A percentile compares a stretch with the other conserved stretches of the same genome.
Conservation (phyloP, 2,113 vertebrate genomes). For the Perccottus glenii region DNA sequence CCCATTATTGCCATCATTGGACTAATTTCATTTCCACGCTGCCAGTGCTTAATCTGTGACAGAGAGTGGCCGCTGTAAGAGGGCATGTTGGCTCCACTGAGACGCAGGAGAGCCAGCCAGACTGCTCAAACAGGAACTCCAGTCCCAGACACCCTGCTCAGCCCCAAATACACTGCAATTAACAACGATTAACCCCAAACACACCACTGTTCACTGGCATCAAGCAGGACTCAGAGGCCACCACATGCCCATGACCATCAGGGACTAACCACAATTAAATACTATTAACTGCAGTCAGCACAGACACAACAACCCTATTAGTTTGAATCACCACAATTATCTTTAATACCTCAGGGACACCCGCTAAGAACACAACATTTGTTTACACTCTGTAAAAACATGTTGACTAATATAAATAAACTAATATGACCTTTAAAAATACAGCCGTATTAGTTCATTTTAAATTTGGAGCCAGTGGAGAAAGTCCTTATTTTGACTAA, state of each 20-base stretch:
- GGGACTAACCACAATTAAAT: slow-evolving; percentile 63
- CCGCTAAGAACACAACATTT: slow-evolving; percentile 26
- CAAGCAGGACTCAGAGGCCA: slow-evolving; percentile 61
- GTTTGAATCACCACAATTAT: slow-evolving; percentile 69
- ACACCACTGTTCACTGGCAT: slow-evolving; percentile 55
- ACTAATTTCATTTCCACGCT: slow-evolving; percentile 76
- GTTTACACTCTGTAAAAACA: slow-evolving; percentile 37
- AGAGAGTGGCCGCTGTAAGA: slow-evolving; percentile 62
- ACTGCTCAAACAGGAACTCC: slow-evolving; percentile 65
- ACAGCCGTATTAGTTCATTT: not conserved
- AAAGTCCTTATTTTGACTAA: not conserved
- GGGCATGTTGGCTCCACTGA: slow-evolving; percentile 67
- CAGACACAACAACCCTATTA: slow-evolving; percentile 68
- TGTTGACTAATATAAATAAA: slow-evolving; percentile 10
- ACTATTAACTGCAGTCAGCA: slow-evolving; percentile 59
- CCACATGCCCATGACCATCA: slow-evolving; percentile 35
- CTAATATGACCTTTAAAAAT: slow-evolving; percentile 16
- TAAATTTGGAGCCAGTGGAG: not conserved
- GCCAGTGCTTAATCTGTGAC: slow-evolving; percentile 74
- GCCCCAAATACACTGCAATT: slow-evolving; percentile 55
- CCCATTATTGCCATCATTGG: slow-evolving; percentile 75
- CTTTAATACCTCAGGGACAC: slow-evolving; percentile 50
- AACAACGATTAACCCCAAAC: slow-evolving; percentile 61
- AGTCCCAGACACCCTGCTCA: slow-evolving; percentile 42
- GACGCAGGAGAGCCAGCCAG: slow-evolving; percentile 57